These are phyloP conservation scores for Actinostola sp. DNA, from an alignment of 92 coral and sea anemone species.

Conservation along the genomic window DNA sequence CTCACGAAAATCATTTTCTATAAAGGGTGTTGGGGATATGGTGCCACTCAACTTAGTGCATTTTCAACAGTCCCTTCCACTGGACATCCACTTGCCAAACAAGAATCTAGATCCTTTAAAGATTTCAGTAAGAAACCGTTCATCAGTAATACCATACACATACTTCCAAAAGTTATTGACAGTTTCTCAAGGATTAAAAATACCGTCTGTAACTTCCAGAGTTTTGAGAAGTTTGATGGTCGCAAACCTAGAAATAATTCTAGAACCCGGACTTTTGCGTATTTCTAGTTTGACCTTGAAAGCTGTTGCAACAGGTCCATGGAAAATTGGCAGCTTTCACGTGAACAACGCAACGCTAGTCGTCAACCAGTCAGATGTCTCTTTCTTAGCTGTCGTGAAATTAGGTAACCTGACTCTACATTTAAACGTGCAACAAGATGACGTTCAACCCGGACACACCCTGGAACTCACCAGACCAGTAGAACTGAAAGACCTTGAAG, in stretches of 20 bases:
- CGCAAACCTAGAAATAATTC: slow-evolving; percentile 13
- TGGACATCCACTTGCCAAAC: slow-evolving; percentile 41
- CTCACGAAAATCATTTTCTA: slow-evolving; percentile 7
- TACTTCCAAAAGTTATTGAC: slow-evolving; percentile 33
- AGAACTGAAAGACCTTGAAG: slow-evolving; percentile 16
- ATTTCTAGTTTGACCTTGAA: slow-evolving; percentile 20
- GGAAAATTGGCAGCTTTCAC: slow-evolving; percentile 21
- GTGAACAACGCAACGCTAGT: slow-evolving; percentile 13
- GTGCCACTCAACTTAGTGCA: background rate
- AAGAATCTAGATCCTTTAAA: slow-evolving; percentile 3
- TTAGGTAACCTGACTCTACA: slow-evolving; percentile 7
- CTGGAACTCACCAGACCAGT: slow-evolving; percentile 1
- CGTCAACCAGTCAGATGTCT: slow-evolving; percentile 15
- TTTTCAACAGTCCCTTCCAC: slow-evolving; percentile 20
- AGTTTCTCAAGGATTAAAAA: slow-evolving; percentile 8
- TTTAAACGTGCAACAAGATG: background rate
- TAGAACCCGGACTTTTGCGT: slow-evolving; percentile 14
- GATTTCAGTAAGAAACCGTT: slow-evolving; percentile 9
- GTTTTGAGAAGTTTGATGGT: slow-evolving; percentile 16
- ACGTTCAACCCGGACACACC: slow-evolving; percentile 14
- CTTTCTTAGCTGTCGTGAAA: slow-evolving; percentile 7
- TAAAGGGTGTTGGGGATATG: slow-evolving; percentile 36
- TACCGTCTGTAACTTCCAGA: slow-evolving; percentile 33
- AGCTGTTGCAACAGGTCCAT: slow-evolving; percentile 20
- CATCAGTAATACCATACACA: slow-evolving; percentile 14